A percentile compares a stretch with the other conserved stretches of the same genome.
Evolutionary conservation across 2,797 vertebrate species (phyloP).

Genomic region (Sorex maritimensis): DNA sequence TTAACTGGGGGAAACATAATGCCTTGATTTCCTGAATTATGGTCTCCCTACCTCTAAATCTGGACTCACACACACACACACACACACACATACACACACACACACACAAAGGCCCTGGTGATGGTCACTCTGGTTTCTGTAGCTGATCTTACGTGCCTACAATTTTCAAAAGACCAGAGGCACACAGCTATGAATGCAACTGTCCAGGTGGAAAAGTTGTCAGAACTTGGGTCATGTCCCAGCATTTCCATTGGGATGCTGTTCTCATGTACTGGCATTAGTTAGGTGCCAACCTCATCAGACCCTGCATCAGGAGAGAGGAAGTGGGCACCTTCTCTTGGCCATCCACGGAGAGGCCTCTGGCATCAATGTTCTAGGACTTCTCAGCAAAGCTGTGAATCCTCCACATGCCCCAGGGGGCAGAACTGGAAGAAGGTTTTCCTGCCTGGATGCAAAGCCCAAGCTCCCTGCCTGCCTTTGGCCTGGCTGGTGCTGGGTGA

Average conservation of each 20-base stretch:
- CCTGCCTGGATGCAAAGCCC: slow-evolving; percentile 13
- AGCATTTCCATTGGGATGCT: neutral
- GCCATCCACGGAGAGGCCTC: neutral
- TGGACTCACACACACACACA: neutral
- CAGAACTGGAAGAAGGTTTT: neutral
- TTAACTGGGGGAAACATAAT: neutral
- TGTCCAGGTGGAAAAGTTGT: neutral
- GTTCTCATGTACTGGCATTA: rapidly evolving
- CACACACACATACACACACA: too few relatives aligned
- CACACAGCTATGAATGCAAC: neutral
- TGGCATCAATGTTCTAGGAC: neutral
- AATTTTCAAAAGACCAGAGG: neutral
- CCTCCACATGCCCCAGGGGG: neutral
- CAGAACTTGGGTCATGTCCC: neutral
- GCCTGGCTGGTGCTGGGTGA: neutral
- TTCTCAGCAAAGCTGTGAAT: neutral
- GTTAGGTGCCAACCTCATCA: neutral
- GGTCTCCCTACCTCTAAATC: neutral
- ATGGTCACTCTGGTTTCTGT: neutral
- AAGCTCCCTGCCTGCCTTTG: neutral
- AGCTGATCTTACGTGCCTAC: neutral
- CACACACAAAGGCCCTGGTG: too few relatives aligned
- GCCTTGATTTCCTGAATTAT: neutral
- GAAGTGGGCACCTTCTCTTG: neutral
- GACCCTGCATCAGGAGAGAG: neutral